phyloP scores from a whole-genome alignment of 2,888 invertebrate genomes.

The Siphlonurus alternatus region DNA sequence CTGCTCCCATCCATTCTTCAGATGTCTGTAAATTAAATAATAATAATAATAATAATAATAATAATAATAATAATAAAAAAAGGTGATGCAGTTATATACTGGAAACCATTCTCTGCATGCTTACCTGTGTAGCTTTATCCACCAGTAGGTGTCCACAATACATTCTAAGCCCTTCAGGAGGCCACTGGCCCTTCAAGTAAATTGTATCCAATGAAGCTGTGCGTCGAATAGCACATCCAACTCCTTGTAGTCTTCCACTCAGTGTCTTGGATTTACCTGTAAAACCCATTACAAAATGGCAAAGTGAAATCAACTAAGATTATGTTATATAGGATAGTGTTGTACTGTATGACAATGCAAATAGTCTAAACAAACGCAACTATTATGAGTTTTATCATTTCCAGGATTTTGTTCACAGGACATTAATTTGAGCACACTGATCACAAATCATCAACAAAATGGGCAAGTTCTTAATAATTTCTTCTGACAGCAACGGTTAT shows the following conservation, averaged over 20 bases:
- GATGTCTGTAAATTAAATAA: constrained; percentile 35
- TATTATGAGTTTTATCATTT: too few relatives aligned
- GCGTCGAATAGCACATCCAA: constrained; percentile 36
- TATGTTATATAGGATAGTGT: not conserved
- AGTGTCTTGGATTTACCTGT: constrained; percentile 35
- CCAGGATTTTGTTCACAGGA: too few relatives aligned
- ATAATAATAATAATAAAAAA: not conserved
- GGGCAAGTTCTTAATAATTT: too few relatives aligned
- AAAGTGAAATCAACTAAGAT: not conserved
- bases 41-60: not conserved
- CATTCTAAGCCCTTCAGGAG: constrained; percentile 48
- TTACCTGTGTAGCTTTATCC: constrained; percentile 65
- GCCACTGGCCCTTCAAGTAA: constrained; percentile 63
- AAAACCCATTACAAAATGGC: not conserved
- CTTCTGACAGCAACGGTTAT: too few relatives aligned
- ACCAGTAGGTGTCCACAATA: constrained; percentile 50
- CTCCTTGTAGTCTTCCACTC: constrained; percentile 30
- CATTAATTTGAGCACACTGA: too few relatives aligned
- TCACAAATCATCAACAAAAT: too few relatives aligned
- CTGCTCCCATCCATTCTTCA: constrained; percentile 42
- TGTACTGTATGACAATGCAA: too few relatives aligned
- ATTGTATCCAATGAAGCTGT: constrained; percentile 65
- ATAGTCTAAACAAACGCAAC: too few relatives aligned
- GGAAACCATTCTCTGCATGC: constrained; percentile 15
- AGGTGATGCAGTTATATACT: not conserved